Evolutionary conservation across 2,888 invertebrate species (phyloP).

Genomic region (Neocrepidodera transversa): DNA sequence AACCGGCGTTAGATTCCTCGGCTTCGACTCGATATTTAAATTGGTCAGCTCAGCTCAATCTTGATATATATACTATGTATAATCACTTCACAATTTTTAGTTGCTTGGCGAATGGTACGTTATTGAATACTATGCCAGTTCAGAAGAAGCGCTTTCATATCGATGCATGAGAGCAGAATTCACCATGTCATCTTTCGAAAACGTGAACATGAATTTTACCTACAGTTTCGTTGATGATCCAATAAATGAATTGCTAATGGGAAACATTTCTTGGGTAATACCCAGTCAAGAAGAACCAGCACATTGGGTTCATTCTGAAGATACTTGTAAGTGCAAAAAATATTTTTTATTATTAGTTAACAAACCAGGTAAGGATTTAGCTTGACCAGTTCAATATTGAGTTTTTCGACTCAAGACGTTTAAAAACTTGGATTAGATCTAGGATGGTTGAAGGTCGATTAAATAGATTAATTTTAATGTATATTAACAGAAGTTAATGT

Average conservation of each 20-base stretch:
- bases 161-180: conserved; percentile 85
- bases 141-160: conserved; percentile 84
- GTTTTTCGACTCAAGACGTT: too few species aligned
- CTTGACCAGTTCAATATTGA: too few species aligned
- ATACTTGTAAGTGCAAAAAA: conserved; percentile 75
- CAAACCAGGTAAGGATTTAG: too few species aligned
- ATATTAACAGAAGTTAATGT: too few species aligned
- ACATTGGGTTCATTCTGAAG: conserved; percentile 88
- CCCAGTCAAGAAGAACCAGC: conserved; percentile 76
- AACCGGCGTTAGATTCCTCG: too few species aligned
- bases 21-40: too few species aligned
- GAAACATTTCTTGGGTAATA: conserved; percentile 88
- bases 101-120: conserved; percentile 86
- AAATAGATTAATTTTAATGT: too few species aligned
- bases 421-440: too few species aligned
- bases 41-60: too few species aligned
- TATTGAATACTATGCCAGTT: conserved; percentile 88
- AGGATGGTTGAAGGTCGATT: too few species aligned
- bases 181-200: conserved; percentile 64
- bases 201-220: conserved; percentile 88
- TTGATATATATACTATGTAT: too few species aligned
- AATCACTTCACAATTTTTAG: conserved; percentile 57
- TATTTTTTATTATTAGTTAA: too few species aligned
- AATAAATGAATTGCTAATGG: conserved; percentile 76
- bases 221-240: conserved; percentile 88